Base-by-base conservation (phyloP, 1,140 invertebrate genomes). In the Trypoxylus dichotomus region DNA sequence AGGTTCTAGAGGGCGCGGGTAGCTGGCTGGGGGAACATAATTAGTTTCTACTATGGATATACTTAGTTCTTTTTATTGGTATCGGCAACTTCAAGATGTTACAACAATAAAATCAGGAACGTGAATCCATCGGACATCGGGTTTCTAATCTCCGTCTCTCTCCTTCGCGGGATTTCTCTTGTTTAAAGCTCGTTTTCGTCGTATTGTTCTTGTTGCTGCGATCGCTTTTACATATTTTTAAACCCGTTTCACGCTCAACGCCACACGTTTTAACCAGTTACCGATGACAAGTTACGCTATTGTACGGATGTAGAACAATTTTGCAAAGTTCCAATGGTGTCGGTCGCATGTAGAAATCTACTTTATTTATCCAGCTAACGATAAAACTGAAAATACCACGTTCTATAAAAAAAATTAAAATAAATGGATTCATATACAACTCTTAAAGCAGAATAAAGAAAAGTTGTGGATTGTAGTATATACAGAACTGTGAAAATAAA, bases 21-120 rank as follows among this genome's bases (percentile, higher is more conserved):
- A 54, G 7, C 47, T 54, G 15, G 32, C 32, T 8, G 32, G 10
- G 32, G 47, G n/a, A 54, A 54, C 19, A 15, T 54, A 54, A 54
- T 54, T 54, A 54, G 47, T 54, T 54, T 54, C 47, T 19, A 54
- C 47, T 54, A 54, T 54, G 47, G 47, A 54, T 54, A 54, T 37
- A 37, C 47, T 54, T 37, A 37, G 47, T 54, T 54, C 47, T 15
- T 54, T 54, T n/a, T 54, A 54, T 54, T 54, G 13, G 47, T 54
- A 54, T n/a, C 47, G 47, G 47, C 47, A 15, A n/a, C 15, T 54
- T 54, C 47, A 54, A 54, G 47, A n/a, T 54, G 47, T 54, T 54
- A n/a, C 47, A 54, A 54, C 47, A 54, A 54, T 54, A 54, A 54
- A 54, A 54, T 54, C 47, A 54, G 47, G 19, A 54, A 54, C 19